These are phyloP conservation scores for Drosophila nr. perissopoda DNA, from an alignment of 2,888 invertebrate genomes.

Conservation along the genomic window DNA sequence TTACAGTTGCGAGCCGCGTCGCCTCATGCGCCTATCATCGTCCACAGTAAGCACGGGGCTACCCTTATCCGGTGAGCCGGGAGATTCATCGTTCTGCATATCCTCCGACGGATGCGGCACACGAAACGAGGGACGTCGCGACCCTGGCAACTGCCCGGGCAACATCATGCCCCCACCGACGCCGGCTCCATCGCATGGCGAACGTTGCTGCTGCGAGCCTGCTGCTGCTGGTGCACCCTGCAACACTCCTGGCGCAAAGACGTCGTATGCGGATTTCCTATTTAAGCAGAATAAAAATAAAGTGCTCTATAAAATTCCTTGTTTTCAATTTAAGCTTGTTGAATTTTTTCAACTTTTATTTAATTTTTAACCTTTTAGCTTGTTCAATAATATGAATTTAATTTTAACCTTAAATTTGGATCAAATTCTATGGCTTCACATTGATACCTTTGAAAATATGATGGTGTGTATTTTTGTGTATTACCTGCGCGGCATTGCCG, in stretches of 20 bases:
- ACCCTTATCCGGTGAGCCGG: constrained; percentile 86
- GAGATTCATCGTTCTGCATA: constrained; percentile 85
- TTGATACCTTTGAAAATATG: neutral
- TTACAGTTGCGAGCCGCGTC: constrained; percentile 94
- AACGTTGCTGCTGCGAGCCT: constrained; percentile 74
- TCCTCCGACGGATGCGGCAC: constrained; percentile 87
- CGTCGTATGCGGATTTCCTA: constrained; percentile 91
- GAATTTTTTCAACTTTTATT: neutral
- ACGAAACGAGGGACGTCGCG: constrained; percentile 88
- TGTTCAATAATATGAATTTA: neutral
- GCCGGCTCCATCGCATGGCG: constrained; percentile 82
- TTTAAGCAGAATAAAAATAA: neutral
- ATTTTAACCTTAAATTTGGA: neutral
- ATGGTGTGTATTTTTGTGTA: neutral
- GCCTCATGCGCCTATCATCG: constrained; percentile 90
- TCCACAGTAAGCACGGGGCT: constrained; percentile 88
- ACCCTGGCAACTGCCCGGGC: constrained; percentile 84
- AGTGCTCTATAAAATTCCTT: neutral
- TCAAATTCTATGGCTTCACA: neutral
- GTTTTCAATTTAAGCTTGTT: neutral
- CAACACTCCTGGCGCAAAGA: constrained; percentile 89
- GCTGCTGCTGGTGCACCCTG: constrained; percentile 84
- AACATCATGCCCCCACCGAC: constrained; percentile 71
- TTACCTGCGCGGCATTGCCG: constrained; percentile 91
- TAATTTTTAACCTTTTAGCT: neutral